Percentiles rank a stretch among this genome's conserved stretches.
phyloP scores from a whole-genome alignment of 2,888 invertebrate species.

The Smittia sp. region DNA sequence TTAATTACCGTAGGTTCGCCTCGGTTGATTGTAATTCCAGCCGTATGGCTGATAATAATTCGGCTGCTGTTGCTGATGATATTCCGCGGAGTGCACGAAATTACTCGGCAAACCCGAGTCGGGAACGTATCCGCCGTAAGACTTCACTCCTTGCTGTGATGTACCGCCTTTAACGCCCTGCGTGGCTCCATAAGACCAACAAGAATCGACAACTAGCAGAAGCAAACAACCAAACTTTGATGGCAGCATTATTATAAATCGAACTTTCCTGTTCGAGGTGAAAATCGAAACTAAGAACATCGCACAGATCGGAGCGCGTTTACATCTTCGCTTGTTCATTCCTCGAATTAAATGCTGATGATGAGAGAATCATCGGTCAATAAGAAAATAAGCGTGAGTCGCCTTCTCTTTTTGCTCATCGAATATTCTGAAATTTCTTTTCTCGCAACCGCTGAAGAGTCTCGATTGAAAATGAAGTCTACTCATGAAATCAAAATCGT shows the following conservation, averaged over 20 bases:
- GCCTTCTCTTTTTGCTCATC: neutral
- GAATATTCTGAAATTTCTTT: neutral
- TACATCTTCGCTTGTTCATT: neutral
- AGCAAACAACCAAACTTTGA: neutral
- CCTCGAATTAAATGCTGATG: neutral
- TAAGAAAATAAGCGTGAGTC: no score
- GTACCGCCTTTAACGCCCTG: neutral
- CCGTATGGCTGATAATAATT: conserved; percentile 25
- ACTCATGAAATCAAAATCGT: no score
- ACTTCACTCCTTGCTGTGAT: neutral
- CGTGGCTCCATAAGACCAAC: neutral
- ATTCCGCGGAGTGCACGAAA: neutral
- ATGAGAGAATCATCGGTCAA: neutral
- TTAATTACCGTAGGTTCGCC: conserved; percentile 23
- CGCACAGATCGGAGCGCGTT: neutral
- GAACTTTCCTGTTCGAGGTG: neutral
- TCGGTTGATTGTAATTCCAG: conserved; percentile 27
- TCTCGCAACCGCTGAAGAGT: neutral
- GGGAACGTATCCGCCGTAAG: conserved; percentile 26
- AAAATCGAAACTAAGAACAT: conserved; percentile 18
- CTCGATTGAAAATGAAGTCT: no score
- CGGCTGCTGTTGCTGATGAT: neutral
- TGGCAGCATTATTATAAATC: neutral
- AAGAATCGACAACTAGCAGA: neutral
- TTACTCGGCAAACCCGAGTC: neutral